Evolutionary conservation across 2,113 vertebrate genomes (phyloP), one percentile per base, ranked within the genome.

Genomic region (Calyptomena viridis): DNA sequence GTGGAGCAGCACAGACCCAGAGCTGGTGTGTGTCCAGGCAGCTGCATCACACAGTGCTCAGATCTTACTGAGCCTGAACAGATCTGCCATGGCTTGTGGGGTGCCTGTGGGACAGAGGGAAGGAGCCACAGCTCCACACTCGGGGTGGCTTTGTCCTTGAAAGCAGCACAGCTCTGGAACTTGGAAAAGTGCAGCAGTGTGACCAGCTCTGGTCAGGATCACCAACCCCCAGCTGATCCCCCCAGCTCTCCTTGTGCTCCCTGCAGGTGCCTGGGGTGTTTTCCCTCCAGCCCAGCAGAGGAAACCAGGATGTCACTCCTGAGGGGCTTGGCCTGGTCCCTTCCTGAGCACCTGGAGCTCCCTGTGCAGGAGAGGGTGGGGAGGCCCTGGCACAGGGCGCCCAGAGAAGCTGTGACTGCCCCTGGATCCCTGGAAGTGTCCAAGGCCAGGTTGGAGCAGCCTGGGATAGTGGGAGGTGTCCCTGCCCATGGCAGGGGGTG

Each of bases 81-180:
- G 7, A 50, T 1, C 52, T 23, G 39, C n/a, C 8, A 0, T 2
- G 3, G 12, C 28, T 6, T 49, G 10, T 9, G 1, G 6, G 21
- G 49, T 14, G 47, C 16, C 79, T 27, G 14, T 42, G 47, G 24
- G 75, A 40, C 46, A 13, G 21, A 42, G 64, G 58, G 76, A 62
- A 17, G 24, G 14, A 74, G 30, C 42, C 40, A 5, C 4, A 0
- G 8, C 19, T 27, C 27, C 56, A 14, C 0, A 1, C 11, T 21
- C 49, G 7, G 35, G 28, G 9, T 7, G 60, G 31, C 68, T 69
- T 37, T 83, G 85, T 47, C 58, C 47, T 76, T 46, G 39, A 31
- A 28, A 92, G 58, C 77, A 25, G 15, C 5, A 12, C 16, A 11
- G 18, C 14, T 42, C 63, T 80, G 90, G 58, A 79, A n/a, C 25